Base-by-base conservation (phyloP, 2,113 vertebrate species). In the Ochotona curzoniae region DNA sequence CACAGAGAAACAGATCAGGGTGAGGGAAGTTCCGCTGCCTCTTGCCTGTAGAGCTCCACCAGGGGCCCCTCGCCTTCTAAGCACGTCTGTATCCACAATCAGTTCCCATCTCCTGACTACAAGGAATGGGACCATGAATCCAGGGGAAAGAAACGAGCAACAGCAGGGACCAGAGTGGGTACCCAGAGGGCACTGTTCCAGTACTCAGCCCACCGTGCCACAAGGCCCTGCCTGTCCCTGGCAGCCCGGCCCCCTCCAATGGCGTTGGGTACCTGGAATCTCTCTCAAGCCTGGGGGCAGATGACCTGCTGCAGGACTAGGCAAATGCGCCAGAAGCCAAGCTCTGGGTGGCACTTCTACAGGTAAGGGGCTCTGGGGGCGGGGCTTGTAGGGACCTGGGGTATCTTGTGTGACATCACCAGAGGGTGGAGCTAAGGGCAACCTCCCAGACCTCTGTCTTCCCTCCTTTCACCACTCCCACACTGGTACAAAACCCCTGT, bases 331-430 rank as follows among this genome's bases (percentile, higher is more conserved):
- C 80, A 83, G 75, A 92, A 87, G 80, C 88, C 60, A 78, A 67
- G 73, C 61, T 60, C 67, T 78, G 49, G 49, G 49, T 71, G 71
- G 63, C n/a, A 86, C 79, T 89, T 86, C 54, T 86, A 89, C 75
- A 92, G 66, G 67, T 81, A 8, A 96, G 20, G 69, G 71, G 49
- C 73, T 28, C 70, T 32, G 78, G 54, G 63, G 82, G 73, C 0
- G n/a, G 54, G 73, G 85, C 87, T 94, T 96, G 74, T 60, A 92
- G 84, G n/a, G 21, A 82, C 78, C 76, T 15, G 75, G 75, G 86
- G 44, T 69, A 18, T 92, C 90, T 92, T 95, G 35, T 91, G 93
- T 96, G 93, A 96, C 87, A 91, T 96, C 93, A 94, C 47, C 15
- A 84, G 66, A 93, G 82, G 93, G 83, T 83, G 83, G 87, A 35